Evolutionary conservation across 2,797 vertebrate genomes (phyloP), one percentile per base, ranked within the genome.

Genomic region (Eurystomus glaucurus): DNA sequence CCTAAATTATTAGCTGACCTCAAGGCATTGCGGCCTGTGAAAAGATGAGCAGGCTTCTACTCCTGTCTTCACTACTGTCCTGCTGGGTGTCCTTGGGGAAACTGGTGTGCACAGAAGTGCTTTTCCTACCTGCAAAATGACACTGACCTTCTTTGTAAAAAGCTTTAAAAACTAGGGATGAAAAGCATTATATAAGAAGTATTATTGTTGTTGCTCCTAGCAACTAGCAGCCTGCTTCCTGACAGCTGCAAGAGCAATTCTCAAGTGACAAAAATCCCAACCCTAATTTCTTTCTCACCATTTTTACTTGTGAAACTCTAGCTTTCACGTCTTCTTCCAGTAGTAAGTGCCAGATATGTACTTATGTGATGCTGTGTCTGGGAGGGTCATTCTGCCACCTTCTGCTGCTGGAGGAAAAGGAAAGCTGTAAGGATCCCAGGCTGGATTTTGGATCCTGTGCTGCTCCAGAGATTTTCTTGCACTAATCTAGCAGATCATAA

Each of bases 211-310:
- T 96, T 93, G 55, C 93, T 92, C 80, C 46, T 97, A 92, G 96
- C 96, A 97, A 95, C 96, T 25, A 88, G 85, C 82, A 91, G 33
- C 43, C 72, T 88, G 62, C 74, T 84, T 92, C 74, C 43, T 90
- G 85, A 60, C 80, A 97, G 62, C 48, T 74, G 25, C 85, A 76
- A 88, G 54, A 96, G 65, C 80, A 88, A 65, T 66, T 84, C 61
- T 88, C 76, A 90, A 86, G 85, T 62, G 58, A 65, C 74, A 87
- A 92, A 96, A 96, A 93, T 72, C 35, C 52, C 35, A 87, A 11
- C 15, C 37, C 17, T 70, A 75, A 88, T 86, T 91, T 93, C 61
- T 29, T 68, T 88, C 62, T 90, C 62, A 35, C 29, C 5, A 2
- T 46, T 86, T 90, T 85, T 1, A 58, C 45, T 72, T 1, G 0